A percentile compares a stretch with the other conserved stretches of the same genome.
Evolutionary conservation across 2,113 vertebrate genomes (phyloP).

Genomic region (Balaenoptera acutorostrata): DNA sequence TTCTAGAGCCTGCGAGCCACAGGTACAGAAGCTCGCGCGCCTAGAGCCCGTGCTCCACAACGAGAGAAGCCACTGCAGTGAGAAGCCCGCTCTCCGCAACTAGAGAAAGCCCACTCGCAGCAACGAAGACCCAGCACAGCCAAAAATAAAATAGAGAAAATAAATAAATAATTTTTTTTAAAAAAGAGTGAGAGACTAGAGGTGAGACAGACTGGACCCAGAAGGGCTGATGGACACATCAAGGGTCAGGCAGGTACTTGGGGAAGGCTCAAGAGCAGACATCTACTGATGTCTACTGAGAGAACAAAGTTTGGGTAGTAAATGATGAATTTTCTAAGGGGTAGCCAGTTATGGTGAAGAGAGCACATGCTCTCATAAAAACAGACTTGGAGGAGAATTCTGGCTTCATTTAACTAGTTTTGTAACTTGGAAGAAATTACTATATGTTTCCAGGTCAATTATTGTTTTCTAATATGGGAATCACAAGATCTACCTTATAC

Average conservation of each 20-base stretch:
- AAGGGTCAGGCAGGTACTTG: not conserved
- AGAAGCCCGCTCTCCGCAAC: too few species aligned
- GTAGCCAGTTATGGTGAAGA: not conserved
- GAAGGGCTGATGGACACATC: not conserved
- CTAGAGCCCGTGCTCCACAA: too few species aligned
- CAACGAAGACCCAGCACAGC: too few species aligned
- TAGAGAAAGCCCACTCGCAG: too few species aligned
- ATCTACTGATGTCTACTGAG: not conserved
- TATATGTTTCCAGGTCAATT: not conserved
- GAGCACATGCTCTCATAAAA: not conserved
- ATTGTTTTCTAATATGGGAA: not conserved
- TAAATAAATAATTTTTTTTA: too few species aligned
- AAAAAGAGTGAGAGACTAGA: not conserved
- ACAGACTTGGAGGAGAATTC: not conserved
- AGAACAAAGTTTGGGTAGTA: not conserved
- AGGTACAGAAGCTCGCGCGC: accelerated
- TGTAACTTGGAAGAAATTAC: not conserved
- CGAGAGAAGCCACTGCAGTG: too few species aligned
- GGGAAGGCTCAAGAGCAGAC: not conserved
- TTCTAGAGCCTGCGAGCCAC: too few species aligned
- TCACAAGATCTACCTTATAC: not conserved
- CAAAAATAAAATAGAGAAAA: too few species aligned
- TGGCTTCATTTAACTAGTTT: not conserved
- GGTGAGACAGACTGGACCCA: not conserved
- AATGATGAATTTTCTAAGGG: not conserved